phyloP scores from a whole-genome alignment of 37 sponge, comb jelly and placozoan species.

The Corticium candelabrum region DNA sequence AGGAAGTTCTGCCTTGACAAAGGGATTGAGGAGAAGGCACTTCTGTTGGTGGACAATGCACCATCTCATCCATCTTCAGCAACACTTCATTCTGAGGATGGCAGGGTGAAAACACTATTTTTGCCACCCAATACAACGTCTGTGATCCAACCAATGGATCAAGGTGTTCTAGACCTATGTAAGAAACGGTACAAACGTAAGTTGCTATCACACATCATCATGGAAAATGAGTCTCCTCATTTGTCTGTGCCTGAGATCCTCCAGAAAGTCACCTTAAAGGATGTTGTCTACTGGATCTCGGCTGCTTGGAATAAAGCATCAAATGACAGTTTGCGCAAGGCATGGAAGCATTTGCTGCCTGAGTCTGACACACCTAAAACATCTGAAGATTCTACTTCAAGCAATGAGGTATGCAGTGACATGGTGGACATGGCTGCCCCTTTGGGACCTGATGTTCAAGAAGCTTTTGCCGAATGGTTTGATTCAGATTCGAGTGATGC shows the following conservation, averaged over 20 bases:
- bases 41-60: constrained; percentile 6
- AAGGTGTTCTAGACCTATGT: neutral
- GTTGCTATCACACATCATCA: neutral
- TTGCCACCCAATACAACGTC: constrained; percentile 22
- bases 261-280: constrained; percentile 25
- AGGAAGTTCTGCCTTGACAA: neutral
- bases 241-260: constrained; percentile 21
- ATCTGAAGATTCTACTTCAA: too few species aligned
- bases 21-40: neutral
- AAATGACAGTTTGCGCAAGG: constrained; percentile 2
- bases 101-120: constrained; percentile 7
- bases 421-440: too few species aligned
- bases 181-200: constrained; percentile 3
- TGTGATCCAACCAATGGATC: constrained; percentile 17
- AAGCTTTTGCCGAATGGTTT: constrained; percentile 8
- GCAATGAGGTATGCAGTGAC: too few species aligned
- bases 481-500: constrained; percentile 16
- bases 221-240: constrained; percentile 8
- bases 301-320: constrained; percentile 24
- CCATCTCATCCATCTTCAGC: constrained; percentile 1
- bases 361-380: too few species aligned
- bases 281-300: constrained; percentile 29
- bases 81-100: neutral
- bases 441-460: too few species aligned
- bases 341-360: constrained; percentile 25